Percentiles rank a stretch among this genome's conserved stretches.
Evolutionary conservation across 2,797 vertebrate species (phyloP).

Genomic region (Poecile montanus): DNA sequence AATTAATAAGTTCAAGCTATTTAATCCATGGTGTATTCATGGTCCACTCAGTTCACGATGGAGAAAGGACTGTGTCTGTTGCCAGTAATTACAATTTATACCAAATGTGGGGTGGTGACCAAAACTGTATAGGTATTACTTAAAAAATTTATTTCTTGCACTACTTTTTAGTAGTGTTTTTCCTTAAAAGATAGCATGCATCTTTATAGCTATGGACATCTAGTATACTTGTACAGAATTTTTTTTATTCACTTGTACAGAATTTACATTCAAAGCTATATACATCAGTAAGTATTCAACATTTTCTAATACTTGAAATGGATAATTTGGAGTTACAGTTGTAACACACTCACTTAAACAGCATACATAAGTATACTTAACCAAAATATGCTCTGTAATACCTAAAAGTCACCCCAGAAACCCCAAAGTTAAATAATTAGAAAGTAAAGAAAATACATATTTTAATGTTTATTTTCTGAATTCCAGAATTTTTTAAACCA

Average conservation of each 20-base stretch:
- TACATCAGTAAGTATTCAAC: not conserved
- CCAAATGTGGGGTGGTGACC: not conserved
- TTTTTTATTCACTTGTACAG: not conserved
- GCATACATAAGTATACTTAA: not conserved
- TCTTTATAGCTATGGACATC: not conserved
- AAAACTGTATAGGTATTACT: not conserved
- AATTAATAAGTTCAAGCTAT: not conserved
- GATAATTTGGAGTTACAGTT: not conserved
- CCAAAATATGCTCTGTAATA: not conserved
- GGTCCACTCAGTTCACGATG: not conserved
- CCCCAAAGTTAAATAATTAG: not conserved
- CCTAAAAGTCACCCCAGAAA: not conserved
- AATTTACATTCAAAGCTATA: not conserved
- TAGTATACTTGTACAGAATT: not conserved
- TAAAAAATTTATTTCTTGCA: not conserved
- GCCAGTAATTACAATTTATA: not conserved
- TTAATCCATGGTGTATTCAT: not conserved
- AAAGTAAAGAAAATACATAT: not conserved
- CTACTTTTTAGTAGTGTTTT: not conserved
- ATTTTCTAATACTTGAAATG: not conserved
- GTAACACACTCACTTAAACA: not conserved
- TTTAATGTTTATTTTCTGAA: not conserved
- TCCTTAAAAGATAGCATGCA: not conserved
- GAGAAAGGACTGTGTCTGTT: not conserved
- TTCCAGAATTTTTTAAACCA: not conserved